These are phyloP conservation scores for Anagrus nilaparvatae DNA, from an alignment of 1,140 invertebrate genomes.

Conservation along the genomic window DNA sequence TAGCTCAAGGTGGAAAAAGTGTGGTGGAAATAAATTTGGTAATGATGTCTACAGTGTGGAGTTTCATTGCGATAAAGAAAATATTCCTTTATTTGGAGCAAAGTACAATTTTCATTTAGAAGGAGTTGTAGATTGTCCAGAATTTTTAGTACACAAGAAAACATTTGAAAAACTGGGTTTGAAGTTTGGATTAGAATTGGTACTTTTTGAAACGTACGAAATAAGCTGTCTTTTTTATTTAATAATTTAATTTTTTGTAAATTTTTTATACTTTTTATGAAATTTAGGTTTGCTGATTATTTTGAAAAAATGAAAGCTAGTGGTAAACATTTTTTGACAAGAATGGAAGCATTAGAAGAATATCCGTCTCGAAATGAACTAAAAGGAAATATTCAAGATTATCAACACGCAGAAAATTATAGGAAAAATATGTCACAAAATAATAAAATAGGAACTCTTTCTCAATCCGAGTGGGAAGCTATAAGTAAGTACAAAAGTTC, in stretches of 20 bases:
- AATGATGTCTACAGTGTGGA: conserved; percentile 80
- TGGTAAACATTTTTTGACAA: conserved; percentile 43
- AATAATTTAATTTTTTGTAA: neutral
- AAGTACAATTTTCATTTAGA: conserved; percentile 95
- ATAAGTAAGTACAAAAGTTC: conserved; percentile 55
- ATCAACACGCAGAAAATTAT: conserved; percentile 59
- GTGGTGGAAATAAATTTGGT: conserved; percentile 59
- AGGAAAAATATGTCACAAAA: conserved; percentile 39
- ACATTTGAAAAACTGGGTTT: conserved; percentile 71
- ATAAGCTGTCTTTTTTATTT: conserved; percentile 14
- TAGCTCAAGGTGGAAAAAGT: conserved; percentile 50
- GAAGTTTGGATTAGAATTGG: conserved; percentile 66
- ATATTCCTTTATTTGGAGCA: conserved; percentile 84
- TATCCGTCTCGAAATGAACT: conserved; percentile 44
- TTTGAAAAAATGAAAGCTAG: conserved; percentile 52
- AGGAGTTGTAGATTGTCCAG: conserved; percentile 95
- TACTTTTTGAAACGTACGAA: conserved; percentile 41
- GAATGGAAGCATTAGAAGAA: conserved; percentile 61
- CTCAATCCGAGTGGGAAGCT: conserved; percentile 88
- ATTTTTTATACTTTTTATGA: conserved; percentile 11
- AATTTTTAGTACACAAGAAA: conserved; percentile 94
- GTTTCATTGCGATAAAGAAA: conserved; percentile 62
- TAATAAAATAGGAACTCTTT: conserved; percentile 67
- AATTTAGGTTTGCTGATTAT: conserved; percentile 65
- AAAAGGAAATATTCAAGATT: conserved; percentile 53